Base-by-base conservation (phyloP, 2,888 invertebrate species). In the Brenthis hecate region DNA sequence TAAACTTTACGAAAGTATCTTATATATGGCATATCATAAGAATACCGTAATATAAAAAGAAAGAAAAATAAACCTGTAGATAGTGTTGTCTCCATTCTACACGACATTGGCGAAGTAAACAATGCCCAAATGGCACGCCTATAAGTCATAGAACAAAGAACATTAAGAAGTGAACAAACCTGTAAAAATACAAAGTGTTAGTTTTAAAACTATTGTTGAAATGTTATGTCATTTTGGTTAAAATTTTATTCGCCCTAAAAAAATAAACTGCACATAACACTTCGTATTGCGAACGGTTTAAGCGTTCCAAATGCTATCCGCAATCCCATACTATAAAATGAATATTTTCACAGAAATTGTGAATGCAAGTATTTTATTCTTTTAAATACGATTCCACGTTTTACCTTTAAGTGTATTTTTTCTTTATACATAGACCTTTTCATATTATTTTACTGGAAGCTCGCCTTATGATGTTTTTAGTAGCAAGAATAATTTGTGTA, bases 201-300 rank as follows among this genome's bases (percentile, higher is more conserved):
- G 32, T 62, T 62, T 62, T 51, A 62, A 36, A 16, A 51, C 36
- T 32, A 53, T 53, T 62, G 62, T 53, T 53, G 16, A 50, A 53
- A 62, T 62, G 14, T 53, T 51, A 53, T 11, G 53, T 62, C 43
- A 43, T 43, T 61, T 53, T 53, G 51, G 19, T 53, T 53, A 53
- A 53, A 62, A 62, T 53, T 53, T 53, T 61, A 36, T 32, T 43
- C 19, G 19, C 51, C 32, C 5, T 43, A 43, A 56, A 70, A 73
- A 71, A 74, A 66, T 65, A 61, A 67, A 66, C 68, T 68, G 66
- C 60, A 66, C 28, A 69, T 66, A 68, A 56, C 70, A 70, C 63
- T 58, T 71, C 71, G 58, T 63, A 66, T 63, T 69, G 64, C 56
- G 69, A 50, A 71, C 56, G 68, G 66, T 75, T 82, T 55, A 36